These are phyloP conservation scores for Aptenodytes forsteri DNA, from an alignment of 2,113 vertebrate species.

Conservation along the genomic window DNA sequence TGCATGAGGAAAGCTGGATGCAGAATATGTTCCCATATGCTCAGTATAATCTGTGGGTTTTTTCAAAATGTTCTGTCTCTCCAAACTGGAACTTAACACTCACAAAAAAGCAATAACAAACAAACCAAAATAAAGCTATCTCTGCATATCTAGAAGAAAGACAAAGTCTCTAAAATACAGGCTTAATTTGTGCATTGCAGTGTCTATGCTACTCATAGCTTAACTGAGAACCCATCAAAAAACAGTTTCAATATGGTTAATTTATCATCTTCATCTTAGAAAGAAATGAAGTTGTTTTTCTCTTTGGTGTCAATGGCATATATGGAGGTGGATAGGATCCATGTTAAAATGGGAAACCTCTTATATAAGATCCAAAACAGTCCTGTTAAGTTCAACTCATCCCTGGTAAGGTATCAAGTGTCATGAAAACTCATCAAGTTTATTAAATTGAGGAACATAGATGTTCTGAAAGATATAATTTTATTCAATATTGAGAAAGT, in stretches of 20 bases:
- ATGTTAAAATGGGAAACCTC: not conserved
- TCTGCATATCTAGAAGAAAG: not conserved
- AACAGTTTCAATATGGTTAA: not conserved
- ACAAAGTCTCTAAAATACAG: not conserved
- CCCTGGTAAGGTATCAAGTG: not conserved
- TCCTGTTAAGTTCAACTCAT: not conserved
- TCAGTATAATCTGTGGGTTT: not conserved
- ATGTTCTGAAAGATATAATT: not conserved
- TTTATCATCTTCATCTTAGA: not conserved
- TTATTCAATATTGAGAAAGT: not conserved
- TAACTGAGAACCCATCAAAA: not conserved
- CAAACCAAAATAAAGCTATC: not conserved
- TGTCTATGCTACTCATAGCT: not conserved
- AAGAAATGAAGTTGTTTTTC: not conserved
- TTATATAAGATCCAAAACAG: not conserved
- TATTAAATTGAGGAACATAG: not conserved
- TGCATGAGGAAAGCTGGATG: not conserved
- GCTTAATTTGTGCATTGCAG: not conserved
- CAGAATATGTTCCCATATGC: not conserved
- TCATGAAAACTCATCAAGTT: not conserved
- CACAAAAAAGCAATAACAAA: not conserved
- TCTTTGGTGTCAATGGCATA: not conserved
- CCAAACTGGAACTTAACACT: not conserved
- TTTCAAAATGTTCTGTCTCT: not conserved
- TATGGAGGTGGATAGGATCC: not conserved